A percentile compares a stretch with the other conserved stretches of the same genome.
These are phyloP conservation scores for Drosophila ezoana DNA, from an alignment of 2,888 invertebrate genomes.

Conservation along the genomic window DNA sequence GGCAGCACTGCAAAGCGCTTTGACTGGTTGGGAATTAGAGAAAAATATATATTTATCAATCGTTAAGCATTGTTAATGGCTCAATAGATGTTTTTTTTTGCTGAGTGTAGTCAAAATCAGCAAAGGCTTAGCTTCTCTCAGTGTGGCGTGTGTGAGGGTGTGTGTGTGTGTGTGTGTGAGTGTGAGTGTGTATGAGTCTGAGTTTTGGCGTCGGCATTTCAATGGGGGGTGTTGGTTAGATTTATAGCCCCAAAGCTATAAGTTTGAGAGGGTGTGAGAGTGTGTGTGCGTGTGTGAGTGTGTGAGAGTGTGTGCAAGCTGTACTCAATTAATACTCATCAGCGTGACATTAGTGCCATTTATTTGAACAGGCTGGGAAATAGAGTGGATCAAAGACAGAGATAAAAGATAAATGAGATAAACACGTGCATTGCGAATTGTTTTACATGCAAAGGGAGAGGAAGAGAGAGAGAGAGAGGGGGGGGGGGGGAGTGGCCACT, in stretches of 20 bases:
- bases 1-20: background rate
- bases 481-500: constrained; percentile 7
- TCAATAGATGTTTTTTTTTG: constrained; percentile 2
- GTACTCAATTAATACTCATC: constrained; percentile 81
- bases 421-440: constrained; percentile 67
- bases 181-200: constrained; percentile 6
- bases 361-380: constrained; percentile 42
- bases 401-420: constrained; percentile 63
- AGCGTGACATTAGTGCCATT: constrained; percentile 81
- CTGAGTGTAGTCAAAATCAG: constrained; percentile 39
- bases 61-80: background rate
- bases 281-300: constrained; percentile 1
- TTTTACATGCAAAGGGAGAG: constrained; percentile 3
- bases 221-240: constrained; percentile 58
- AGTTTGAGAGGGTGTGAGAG: constrained; percentile 27
- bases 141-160: background rate
- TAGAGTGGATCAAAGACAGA: constrained; percentile 36
- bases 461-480: no score
- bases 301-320: constrained; percentile 43
- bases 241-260: constrained; percentile 63
- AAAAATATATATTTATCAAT: background rate
- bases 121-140: constrained; percentile 37
- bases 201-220: constrained; percentile 44
- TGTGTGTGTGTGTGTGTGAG: constrained; percentile 1
- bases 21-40: no score